Evolutionary conservation across 2,888 invertebrate genomes (phyloP).

Genomic region (Acronicta aceris): DNA sequence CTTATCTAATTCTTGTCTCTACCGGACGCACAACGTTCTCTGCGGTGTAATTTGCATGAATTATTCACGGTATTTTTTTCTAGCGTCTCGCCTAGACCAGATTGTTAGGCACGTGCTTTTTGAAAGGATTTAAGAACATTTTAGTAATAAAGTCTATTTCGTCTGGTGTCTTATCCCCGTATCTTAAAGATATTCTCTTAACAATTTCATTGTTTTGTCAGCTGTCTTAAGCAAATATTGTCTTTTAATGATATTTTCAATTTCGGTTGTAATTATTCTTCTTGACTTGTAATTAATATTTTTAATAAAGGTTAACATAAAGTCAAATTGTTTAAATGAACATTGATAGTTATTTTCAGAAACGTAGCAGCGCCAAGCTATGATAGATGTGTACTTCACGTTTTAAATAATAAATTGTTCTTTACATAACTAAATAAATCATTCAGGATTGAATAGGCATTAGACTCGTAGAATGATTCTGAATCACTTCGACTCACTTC

Average conservation of each 20-base stretch:
- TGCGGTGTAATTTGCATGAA: slow-evolving; percentile 63
- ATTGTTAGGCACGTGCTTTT: slow-evolving; percentile 39
- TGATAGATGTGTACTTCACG: no score
- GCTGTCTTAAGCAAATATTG: slow-evolving; percentile 31
- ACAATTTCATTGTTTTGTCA: slow-evolving; percentile 28
- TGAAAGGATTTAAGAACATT: slow-evolving; percentile 20
- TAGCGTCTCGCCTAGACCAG: slow-evolving; percentile 37
- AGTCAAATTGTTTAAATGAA: background rate
- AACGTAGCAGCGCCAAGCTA: background rate
- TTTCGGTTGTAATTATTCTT: slow-evolving; percentile 16
- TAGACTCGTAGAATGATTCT: background rate
- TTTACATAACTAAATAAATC: background rate
- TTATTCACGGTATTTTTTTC: slow-evolving; percentile 51
- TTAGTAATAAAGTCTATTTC: background rate
- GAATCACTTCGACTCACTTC: slow-evolving; percentile 2
- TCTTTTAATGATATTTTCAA: slow-evolving; percentile 8
- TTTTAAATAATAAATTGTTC: no score
- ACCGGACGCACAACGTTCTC: slow-evolving; percentile 40
- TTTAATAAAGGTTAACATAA: background rate
- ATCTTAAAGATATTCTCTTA: slow-evolving; percentile 12
- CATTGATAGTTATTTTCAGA: background rate
- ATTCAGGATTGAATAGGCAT: background rate
- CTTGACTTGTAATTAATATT: slow-evolving; percentile 1
- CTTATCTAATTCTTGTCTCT: slow-evolving; percentile 32
- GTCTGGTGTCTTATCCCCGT: background rate